Base-by-base conservation (phyloP, 2,113 vertebrate species). In the Petroica traversi region DNA sequence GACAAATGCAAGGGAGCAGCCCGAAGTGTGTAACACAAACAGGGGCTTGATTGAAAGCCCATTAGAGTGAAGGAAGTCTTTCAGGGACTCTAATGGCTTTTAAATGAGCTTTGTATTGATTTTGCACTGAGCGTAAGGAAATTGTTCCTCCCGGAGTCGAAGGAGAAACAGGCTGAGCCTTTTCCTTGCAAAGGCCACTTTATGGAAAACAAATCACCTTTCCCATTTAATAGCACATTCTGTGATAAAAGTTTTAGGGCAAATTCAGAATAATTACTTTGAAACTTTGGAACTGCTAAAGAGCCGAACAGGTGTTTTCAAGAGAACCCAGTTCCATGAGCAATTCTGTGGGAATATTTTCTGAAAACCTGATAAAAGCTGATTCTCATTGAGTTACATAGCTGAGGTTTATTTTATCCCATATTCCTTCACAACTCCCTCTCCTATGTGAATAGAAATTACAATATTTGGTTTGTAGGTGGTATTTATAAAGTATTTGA, bases 21-120 rank as follows among this genome's bases (percentile, higher is more conserved):
- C 28, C 40, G 34, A 43, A 18, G 28, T 73, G 38, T 24, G 31
- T 26, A 62, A 49, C 81, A 91, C n/a, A 62, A 78, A 46, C 34
- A 75, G 1, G 0, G 14, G 23, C 75, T 52, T 57, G 40, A 85
- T 59, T 74, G 51, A 95, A 24, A 83, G 11, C 20, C 85, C 68
- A 12, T 86, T 57, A 84, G 24, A 18, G 55, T 13, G 69, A 75
- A 22, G 36, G 25, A 85, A 89, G 13, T 22, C 52, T 89, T 81
- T 63, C 52, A 38, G 33, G 59, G 48, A 12, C 71, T 61, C 11
- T 45, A 90, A 91, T 83, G 79, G 75, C 67, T 90, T 95, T 95
- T 85, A 77, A 77, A 94, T 81, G 68, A 85, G 88, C n/a, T 71
- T 91, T 77, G 31, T 85, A 96, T 88, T 80, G 94, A 95, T 96